Base-by-base conservation (phyloP, 2,113 vertebrate genomes). In the Cavia porcellus region DNA sequence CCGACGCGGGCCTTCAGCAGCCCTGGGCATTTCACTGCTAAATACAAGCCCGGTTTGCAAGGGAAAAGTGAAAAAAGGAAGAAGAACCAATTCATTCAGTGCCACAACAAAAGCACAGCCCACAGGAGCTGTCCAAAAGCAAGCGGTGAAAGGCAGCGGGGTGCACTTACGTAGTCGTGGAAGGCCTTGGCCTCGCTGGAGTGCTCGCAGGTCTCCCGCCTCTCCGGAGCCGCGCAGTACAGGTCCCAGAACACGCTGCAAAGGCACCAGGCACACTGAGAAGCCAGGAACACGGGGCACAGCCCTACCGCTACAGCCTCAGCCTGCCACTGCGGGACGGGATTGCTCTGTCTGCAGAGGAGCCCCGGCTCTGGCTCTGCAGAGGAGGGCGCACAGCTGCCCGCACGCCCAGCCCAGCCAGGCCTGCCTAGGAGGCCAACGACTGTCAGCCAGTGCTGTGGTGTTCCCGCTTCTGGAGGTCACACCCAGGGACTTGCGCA, bases 161-260 rank as follows among this genome's bases (percentile, higher is more conserved):
- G 72, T 72, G 80, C 96, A 99, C 99, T 99, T 98, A 99, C 99
- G 1, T 99, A 99, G 97, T 99, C 99, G 96, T 99, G 99, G 98
- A 99, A 99, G 95, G 99, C 99, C 98, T 99, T 99, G 95, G 99
- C 99, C 98, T 99, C 99, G 89, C 99, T 99, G 45, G 99, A 99
- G 97, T 99, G 99, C 96, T 99, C 99, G 98, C 99, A 99, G 30
- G 99, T 99, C 99, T 99, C 99, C 96, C 99, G 98, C 98, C 99
- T 98, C 97, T 99, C 99, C 92, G 99, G 99, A 97, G 99, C 99
- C 94, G 99, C 99, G 98, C 99, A 99, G 98, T 99, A 99, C 90
- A 99, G 99, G 98, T 99, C 99, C 99, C 99, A 99, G 98, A 99
- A 99, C 19, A 99, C 99, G 94, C 99, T 99, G 98, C 84, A 98